Percentiles rank a stretch among this genome's conserved stretches.
Conservation (phyloP, 1,140 invertebrate species). For the Contarinia nasturtii region DNA sequence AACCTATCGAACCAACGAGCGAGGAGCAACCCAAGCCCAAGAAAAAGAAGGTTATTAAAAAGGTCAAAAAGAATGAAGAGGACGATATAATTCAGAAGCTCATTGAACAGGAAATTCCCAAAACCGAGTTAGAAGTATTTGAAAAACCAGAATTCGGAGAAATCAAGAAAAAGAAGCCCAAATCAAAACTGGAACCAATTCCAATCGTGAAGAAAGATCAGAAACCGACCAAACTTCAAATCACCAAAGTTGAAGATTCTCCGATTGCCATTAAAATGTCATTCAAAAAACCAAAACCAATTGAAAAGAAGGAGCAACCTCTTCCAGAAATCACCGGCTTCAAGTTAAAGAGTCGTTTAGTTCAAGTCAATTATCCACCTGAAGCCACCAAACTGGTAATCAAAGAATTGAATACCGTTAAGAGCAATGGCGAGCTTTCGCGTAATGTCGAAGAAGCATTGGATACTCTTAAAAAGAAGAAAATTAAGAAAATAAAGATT, state of each 20-base stretch:
- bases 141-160: slow-evolving; percentile 8
- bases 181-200: slow-evolving; percentile 16
- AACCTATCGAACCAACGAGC: no score
- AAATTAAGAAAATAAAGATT: slow-evolving; percentile 15
- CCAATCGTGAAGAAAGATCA: slow-evolving; percentile 19
- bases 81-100: slow-evolving; percentile 19
- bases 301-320: slow-evolving; percentile 14
- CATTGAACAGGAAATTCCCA: slow-evolving; percentile 18
- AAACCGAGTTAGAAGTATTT: slow-evolving; percentile 14
- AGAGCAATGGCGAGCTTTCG: slow-evolving; percentile 17
- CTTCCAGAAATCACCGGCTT: slow-evolving; percentile 13
- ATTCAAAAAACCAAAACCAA: slow-evolving; percentile 13
- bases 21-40: slow-evolving; percentile 13
- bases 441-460: slow-evolving; percentile 22
- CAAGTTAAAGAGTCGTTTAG: slow-evolving; percentile 16
- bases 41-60: slow-evolving; percentile 15
- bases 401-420: slow-evolving; percentile 11
- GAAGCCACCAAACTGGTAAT: slow-evolving; percentile 10
- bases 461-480: slow-evolving; percentile 16
- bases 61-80: slow-evolving; percentile 15
- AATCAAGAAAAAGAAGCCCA: slow-evolving; percentile 8
- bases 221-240: slow-evolving; percentile 17
- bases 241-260: slow-evolving; percentile 15
- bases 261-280: slow-evolving; percentile 16
- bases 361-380: slow-evolving; percentile 13